Base-by-base conservation (phyloP, 2,888 invertebrate genomes). In the Ormyrus nitidulus region DNA sequence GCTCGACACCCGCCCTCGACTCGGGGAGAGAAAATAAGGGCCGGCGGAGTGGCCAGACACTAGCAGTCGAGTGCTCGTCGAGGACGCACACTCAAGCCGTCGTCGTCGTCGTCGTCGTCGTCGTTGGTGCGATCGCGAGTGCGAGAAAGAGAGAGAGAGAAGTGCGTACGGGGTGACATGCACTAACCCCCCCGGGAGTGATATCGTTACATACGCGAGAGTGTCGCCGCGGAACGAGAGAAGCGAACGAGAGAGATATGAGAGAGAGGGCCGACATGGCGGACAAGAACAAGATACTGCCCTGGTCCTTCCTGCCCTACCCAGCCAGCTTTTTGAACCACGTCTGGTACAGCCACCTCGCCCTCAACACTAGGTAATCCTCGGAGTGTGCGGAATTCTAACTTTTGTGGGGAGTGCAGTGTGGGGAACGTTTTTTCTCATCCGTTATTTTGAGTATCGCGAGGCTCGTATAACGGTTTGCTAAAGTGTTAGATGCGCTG, bases 61-160 rank as follows among this genome's bases (percentile, higher is more conserved):
- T 89, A 89, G 88, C 84, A 87, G 88, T 90, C 88, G 89, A 90
- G 90, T 90, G 89, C 84, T 90, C 90, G 90, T 89, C 87, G 90
- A 90, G 90, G 86, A 89, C 88, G 88, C 89, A 89, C 88, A 86
- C 77, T 73, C 68, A 49, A 59, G 34, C 1, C 34, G 34, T 34
- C 34, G 34, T 34, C 34, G 34, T 34, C 34, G 34, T 34, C 34
- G 34, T 34, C 19, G 19, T 2, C 19, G 19, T 34, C 34, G 34
- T 19, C 19, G 34, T 34, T 4, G 34, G 34, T 34, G 34, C 34
- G 4, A 34, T 34, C 34, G 34, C 34, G 34, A 8, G 11, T 48
- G 64, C 13, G 46, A 64, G n/a, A n/a, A 4, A 11, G 56, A n/a
- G n/a, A 62, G 53, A 78, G 6, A 44, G 58, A 44, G 48, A 44